Base-by-base conservation (phyloP, 2,113 vertebrate species). In the Tragelaphus strepsiceros region DNA sequence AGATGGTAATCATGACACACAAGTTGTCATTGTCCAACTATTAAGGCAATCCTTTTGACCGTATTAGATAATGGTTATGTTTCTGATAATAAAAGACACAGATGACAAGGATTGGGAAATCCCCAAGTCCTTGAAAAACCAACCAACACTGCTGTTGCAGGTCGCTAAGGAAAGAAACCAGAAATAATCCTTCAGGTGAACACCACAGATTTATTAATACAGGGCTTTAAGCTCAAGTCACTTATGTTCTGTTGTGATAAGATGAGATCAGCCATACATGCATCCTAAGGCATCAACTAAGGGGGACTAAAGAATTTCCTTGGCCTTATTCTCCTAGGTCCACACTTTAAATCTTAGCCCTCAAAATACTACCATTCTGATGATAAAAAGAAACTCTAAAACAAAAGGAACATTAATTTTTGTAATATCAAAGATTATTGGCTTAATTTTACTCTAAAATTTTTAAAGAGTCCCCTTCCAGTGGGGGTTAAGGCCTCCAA, bases 371-470 rank as follows among this genome's bases (percentile, higher is more conserved):
- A 85, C 19, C 39, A 82, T 49, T 91, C 59, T 83, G 61, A 67
- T 87, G 46, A 94, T 46, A 96, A 91, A 94, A 95, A 88, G 26
- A 86, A 91, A 88, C 28, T 62, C 53, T 90, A 59, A 85, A 92
- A 85, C 74, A 14, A 96, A 92, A 88, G 26, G 26, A 64, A 35
- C 19, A 88, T 24, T 92, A 6, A 39, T 53, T 67, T 97, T 95
- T 93, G 74, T 85, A 91, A 88, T 82, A 77, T 24, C 30, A 71
- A 35, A 87, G 13, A 59, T 88, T 49, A 88, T 62, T 91, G 58
- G 53, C 71, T 90, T 92, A 84, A 49, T 71, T 96, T 95, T 95
- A 85, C 19, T 83, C 15, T 59, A 49, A n/a, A 62, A 59, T 88
- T 87, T 86, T 91, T 61, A 88, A 97, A 64, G 46, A 22, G 1